Base-by-base conservation (phyloP, 53 echinoderm and acorn worm species). In the Actinopyga echinites region DNA sequence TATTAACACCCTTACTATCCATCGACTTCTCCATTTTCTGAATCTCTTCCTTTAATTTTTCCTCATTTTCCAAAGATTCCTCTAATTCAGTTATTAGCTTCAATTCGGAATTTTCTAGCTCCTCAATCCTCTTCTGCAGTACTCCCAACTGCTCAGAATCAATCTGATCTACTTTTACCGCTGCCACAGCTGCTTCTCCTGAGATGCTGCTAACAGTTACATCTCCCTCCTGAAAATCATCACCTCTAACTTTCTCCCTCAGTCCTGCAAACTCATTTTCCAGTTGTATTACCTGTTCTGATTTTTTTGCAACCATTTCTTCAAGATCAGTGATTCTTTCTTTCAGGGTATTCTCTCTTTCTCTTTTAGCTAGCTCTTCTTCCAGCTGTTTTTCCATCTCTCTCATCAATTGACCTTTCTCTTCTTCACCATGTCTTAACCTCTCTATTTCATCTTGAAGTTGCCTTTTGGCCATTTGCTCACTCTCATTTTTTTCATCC, bases 81-180 rank as follows among this genome's bases (percentile, higher is more conserved):
- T 87, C 79, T 3, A 91, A 77, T 20, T 96, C 93, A 64, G 87
- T 81, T 56, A 71, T 90, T 6, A 91, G 65, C 26, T 89, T 73
- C 36, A 79, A 79, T 57, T 95, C 92, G 7, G 92, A 88, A n/a
- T 83, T 86, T 49, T 85, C 92, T 28, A 89, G 89, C 64, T 92
- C 88, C 79, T 84, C 84, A 3, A 89, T 64, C 29, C 81, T 60
- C 25, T 80, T 61, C 35, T 29, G 12, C 59, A 61, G 60, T 9
- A 19, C 29, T 43, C 23, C 56, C 4, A 68, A 33, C 38, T 81
- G 52, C 13, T 78, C 9, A 40, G 65, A 67, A 19, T 71, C 24
- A 32, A n/a, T 63, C 13, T 84, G 71, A 2, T 88, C 83, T 79
- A 29, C 38, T 34, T 86, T 88, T 42, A 71, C 85, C 37, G 74